These are phyloP conservation scores for Odontocerum albicorne DNA, from an alignment of 2,888 invertebrate genomes.

Conservation along the genomic window DNA sequence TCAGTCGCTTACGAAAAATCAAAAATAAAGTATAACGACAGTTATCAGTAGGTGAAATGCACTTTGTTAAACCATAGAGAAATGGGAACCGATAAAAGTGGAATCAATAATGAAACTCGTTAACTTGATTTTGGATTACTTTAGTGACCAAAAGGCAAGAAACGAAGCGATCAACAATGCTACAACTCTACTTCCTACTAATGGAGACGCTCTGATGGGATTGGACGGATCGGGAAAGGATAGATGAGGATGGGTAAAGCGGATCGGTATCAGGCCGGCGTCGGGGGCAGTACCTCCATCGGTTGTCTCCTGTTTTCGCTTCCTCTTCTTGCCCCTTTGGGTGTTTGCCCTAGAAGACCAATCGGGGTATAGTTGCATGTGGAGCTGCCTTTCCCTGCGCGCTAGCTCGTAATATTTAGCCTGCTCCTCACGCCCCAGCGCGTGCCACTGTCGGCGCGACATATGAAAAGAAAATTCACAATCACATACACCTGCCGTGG, in stretches of 20 bases:
- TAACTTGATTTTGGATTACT: slow-evolving; percentile 10
- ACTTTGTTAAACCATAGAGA: too few species aligned
- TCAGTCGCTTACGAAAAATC: too few species aligned
- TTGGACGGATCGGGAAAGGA: slow-evolving; percentile 32
- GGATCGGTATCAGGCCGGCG: slow-evolving; percentile 12
- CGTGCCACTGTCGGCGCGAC: slow-evolving; percentile 85
- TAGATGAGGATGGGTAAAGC: slow-evolving; percentile 18
- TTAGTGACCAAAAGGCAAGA: slow-evolving; percentile 18
- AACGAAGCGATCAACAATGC: slow-evolving; percentile 23
- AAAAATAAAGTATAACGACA: too few species aligned
- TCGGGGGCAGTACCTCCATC: slow-evolving; percentile 85
- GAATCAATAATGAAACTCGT: too few species aligned
- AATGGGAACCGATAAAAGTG: too few species aligned
- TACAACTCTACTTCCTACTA: slow-evolving; percentile 15
- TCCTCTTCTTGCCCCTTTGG: slow-evolving; percentile 99
- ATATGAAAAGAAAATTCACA: slow-evolving; percentile 49
- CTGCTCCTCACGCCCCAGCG: slow-evolving; percentile 98
- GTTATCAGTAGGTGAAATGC: too few species aligned
- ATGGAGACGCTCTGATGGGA: slow-evolving; percentile 25
- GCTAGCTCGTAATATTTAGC: slow-evolving; percentile 99
- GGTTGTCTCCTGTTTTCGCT: slow-evolving; percentile 97
- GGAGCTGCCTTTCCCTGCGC: slow-evolving; percentile 96
- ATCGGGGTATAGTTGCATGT: slow-evolving; percentile 99
- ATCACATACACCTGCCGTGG: slow-evolving; percentile 18
- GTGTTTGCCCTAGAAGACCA: slow-evolving; percentile 99